Evolutionary conservation across 2,113 vertebrate genomes (phyloP).

Genomic region (Bubo blakistoni): DNA sequence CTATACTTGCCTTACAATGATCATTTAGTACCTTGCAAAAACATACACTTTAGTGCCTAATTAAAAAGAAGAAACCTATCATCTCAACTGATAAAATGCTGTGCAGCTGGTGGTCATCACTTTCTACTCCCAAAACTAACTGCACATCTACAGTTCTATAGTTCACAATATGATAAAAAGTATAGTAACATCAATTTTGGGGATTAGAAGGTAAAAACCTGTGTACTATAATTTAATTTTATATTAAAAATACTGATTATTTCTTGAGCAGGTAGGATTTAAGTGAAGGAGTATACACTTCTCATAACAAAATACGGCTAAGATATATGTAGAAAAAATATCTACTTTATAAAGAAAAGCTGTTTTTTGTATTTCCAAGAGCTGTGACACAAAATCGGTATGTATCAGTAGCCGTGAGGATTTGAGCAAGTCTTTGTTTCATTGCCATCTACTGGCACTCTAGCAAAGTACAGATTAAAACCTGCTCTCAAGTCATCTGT

Average conservation of each 20-base stretch:
- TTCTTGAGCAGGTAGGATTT: background rate
- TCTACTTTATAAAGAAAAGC: background rate
- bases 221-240: background rate
- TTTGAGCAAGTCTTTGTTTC: slow-evolving; percentile 10
- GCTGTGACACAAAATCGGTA: background rate
- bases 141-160: background rate
- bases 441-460: slow-evolving; percentile 57
- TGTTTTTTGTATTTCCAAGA: background rate
- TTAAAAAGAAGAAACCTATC: background rate
- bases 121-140: background rate
- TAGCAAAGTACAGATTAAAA: slow-evolving; percentile 3
- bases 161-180: background rate
- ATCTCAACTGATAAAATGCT: background rate
- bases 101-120: background rate
- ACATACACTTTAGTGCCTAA: background rate
- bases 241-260: background rate
- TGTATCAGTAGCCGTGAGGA: fast-evolving
- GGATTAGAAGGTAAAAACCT: background rate
- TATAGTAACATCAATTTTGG: background rate
- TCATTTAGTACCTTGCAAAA: background rate
- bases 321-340: background rate
- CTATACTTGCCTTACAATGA: background rate
- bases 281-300: background rate
- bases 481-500: background rate
- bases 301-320: background rate